Evolutionary conservation across 37 sponge, comb jelly and placozoan species (phyloP).

Genomic region (Haliclona indistincta): DNA sequence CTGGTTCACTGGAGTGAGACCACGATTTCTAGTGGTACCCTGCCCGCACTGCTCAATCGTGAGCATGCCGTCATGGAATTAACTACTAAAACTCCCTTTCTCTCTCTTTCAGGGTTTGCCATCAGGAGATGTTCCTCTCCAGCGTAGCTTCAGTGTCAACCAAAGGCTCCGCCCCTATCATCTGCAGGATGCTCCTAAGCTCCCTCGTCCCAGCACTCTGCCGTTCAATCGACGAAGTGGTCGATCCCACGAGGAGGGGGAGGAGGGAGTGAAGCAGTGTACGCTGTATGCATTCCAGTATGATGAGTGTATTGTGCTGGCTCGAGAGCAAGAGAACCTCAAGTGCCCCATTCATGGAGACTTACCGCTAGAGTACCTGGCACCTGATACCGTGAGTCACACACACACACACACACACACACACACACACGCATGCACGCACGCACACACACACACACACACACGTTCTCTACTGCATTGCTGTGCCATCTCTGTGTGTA

Average conservation of each 20-base stretch:
- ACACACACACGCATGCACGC: too few species aligned
- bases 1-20: conserved; percentile 65
- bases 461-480: not conserved
- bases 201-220: not conserved
- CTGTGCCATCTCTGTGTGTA: not conserved
- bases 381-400: conserved; percentile 75
- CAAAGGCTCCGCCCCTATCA: not conserved
- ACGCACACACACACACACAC: not conserved
- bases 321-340: conserved; percentile 30
- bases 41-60: conserved; percentile 62
- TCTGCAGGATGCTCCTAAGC: not conserved
- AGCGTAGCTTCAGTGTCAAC: conserved; percentile 24
- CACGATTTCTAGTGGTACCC: conserved; percentile 39
- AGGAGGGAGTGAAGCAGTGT: not conserved
- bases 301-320: conserved; percentile 58
- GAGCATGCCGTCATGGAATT: too few species aligned
- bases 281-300: conserved; percentile 42
- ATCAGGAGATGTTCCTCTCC: not conserved
- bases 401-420: too few species aligned
- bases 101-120: not conserved
- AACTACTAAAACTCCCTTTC: too few species aligned
- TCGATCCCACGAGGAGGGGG: not conserved
- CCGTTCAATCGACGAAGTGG: not conserved
- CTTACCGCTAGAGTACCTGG: conserved; percentile 60
- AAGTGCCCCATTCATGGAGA: conserved; percentile 71